Conservation (phyloP, 2,888 invertebrate species). For the Oscheius sp. region DNA sequence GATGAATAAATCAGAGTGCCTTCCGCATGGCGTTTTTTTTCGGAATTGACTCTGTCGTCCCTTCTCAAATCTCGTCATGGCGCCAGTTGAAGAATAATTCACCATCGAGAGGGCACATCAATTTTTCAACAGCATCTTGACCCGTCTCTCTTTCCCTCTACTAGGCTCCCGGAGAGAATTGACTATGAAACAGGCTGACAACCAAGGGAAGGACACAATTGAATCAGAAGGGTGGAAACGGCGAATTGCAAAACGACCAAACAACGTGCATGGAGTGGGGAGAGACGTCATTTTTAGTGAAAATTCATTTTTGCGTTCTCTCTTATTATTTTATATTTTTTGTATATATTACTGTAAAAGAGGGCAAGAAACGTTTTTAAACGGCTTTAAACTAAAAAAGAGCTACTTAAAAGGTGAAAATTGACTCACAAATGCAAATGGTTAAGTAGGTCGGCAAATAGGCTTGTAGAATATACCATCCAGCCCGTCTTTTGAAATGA, state of each 20-base stretch:
- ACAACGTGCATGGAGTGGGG: neutral
- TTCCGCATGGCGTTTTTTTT: neutral
- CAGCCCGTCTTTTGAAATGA: conserved; percentile 67
- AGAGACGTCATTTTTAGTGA: neutral
- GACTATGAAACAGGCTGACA: conserved; percentile 4
- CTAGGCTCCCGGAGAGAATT: neutral
- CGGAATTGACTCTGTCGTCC: neutral
- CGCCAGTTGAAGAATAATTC: conserved; percentile 24
- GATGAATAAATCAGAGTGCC: neutral
- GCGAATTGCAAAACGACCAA: neutral
- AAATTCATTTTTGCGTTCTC: too few species aligned
- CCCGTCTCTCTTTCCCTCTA: neutral
- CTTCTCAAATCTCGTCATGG: conserved; percentile 7
- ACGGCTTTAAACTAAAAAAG: too few species aligned
- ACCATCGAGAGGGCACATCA: conserved; percentile 21
- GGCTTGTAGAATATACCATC: conserved; percentile 70
- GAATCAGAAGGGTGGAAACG: conserved; percentile 7
- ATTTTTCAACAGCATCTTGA: conserved; percentile 26
- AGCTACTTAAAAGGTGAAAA: neutral
- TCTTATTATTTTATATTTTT: too few species aligned
- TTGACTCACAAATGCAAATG: conserved; percentile 67
- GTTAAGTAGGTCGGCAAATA: conserved; percentile 70
- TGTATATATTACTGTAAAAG: too few species aligned
- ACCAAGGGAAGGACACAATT: conserved; percentile 1
- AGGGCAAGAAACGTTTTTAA: too few species aligned